These are phyloP conservation scores for Mobula birostris DNA, from an alignment of 2,113 vertebrate genomes.

Conservation along the genomic window DNA sequence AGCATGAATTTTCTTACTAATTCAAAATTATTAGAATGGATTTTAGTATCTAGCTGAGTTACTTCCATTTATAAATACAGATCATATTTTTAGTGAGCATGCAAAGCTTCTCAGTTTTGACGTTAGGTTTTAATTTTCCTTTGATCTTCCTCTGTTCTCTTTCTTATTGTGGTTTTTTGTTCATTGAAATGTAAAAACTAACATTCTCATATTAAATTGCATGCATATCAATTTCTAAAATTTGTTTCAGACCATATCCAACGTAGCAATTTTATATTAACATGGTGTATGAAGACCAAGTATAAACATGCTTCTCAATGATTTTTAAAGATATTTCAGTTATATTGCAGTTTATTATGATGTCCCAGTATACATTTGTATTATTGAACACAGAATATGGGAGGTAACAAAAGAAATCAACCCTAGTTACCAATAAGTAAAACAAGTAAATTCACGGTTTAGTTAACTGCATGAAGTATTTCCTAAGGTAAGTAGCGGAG, in stretches of 20 bases:
- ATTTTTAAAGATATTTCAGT: neutral
- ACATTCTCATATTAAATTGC: neutral
- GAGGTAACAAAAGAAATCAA: neutral
- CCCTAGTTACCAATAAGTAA: neutral
- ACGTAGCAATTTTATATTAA: constrained; percentile 19
- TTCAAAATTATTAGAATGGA: neutral
- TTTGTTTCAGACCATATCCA: neutral
- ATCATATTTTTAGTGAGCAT: neutral
- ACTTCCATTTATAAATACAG: neutral
- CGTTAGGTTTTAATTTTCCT: neutral
- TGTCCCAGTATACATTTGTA: neutral
- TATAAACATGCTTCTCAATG: neutral
- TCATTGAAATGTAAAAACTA: neutral
- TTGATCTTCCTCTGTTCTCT: neutral
- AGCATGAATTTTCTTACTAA: neutral
- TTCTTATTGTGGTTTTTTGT: neutral
- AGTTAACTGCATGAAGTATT: constrained; percentile 1
- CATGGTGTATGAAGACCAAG: neutral
- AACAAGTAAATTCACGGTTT: constrained; percentile 21
- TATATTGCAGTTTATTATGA: constrained; percentile 9
- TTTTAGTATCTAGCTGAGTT: neutral
- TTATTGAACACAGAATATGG: constrained; percentile 24
- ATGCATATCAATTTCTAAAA: neutral
- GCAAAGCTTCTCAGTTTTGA: neutral
- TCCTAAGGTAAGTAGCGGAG: neutral